Evolutionary conservation across 2,888 invertebrate species (phyloP).

Genomic region (Dichetophora obliterata): DNA sequence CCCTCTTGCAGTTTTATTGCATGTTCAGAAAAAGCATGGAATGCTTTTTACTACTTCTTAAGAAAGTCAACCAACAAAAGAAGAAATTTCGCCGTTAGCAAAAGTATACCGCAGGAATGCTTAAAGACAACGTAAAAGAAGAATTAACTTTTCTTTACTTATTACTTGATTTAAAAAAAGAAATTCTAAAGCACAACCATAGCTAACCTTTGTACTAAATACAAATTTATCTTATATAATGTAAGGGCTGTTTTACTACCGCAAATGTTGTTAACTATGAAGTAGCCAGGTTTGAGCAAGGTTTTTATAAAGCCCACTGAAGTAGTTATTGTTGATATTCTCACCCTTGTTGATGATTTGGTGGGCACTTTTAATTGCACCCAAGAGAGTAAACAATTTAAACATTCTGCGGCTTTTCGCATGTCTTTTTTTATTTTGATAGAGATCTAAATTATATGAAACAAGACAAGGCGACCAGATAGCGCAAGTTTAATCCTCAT

Average conservation of each 20-base stretch:
- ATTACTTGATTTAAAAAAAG: neutral
- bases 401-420: conserved; percentile 20
- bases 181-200: neutral
- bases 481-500: too few species aligned
- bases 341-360: neutral
- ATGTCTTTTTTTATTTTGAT: too few species aligned
- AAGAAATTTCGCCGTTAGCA: neutral
- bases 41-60: neutral
- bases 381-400: conserved; percentile 19
- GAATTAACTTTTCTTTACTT: neutral
- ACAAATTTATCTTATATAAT: conserved; percentile 7
- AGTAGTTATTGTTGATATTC: too few species aligned
- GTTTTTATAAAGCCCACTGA: too few species aligned
- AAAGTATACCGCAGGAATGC: neutral
- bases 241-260: conserved; percentile 21
- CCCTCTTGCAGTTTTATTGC: neutral
- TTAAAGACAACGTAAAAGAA: neutral
- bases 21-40: neutral
- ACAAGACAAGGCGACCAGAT: too few species aligned
- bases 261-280: neutral
- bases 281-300: neutral
- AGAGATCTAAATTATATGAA: too few species aligned
- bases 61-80: neutral
- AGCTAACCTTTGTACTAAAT: conserved; percentile 7
- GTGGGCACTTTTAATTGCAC: conserved; percentile 16